These are phyloP conservation scores for Anomalospiza imberbis DNA, from an alignment of 2,797 vertebrate species.

Conservation along the genomic window DNA sequence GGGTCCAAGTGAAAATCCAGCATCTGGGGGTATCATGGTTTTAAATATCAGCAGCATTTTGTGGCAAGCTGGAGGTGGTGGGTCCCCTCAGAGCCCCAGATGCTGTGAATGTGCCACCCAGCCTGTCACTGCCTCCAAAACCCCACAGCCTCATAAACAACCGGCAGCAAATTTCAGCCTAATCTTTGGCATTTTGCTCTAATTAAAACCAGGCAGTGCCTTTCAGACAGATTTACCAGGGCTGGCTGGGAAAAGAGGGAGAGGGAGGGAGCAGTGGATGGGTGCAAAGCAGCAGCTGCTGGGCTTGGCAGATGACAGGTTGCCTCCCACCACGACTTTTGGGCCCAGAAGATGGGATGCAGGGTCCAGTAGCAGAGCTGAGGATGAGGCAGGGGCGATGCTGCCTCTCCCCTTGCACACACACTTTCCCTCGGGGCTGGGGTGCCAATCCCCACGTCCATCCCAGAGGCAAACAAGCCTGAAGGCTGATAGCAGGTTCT, in stretches of 20 bases:
- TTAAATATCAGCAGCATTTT: rapidly evolving
- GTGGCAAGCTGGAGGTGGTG: not conserved
- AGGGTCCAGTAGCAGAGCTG: not conserved
- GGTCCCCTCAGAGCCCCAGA: not conserved
- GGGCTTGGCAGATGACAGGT: rapidly evolving
- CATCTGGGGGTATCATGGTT: not conserved
- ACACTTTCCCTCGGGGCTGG: not conserved
- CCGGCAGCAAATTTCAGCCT: conserved; percentile 63
- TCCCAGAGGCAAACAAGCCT: not conserved
- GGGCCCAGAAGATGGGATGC: not conserved
- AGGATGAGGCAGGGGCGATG: not conserved
- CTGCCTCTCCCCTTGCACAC: not conserved
- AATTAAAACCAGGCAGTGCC: conserved; percentile 73
- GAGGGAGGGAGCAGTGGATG: not conserved
- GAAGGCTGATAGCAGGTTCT: not conserved
- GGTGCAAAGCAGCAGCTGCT: not conserved
- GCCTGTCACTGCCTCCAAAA: conserved; percentile 30
- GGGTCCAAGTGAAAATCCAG: not conserved
- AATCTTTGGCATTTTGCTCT: conserved; percentile 71
- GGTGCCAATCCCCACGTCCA: no score
- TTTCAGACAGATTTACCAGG: conserved; percentile 74
- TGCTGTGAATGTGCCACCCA: not conserved
- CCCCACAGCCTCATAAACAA: conserved; percentile 42
- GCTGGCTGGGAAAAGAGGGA: conserved; percentile 57
- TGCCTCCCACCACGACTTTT: not conserved